Evolutionary conservation across 2,113 vertebrate species (phyloP).

Genomic region (Furnarius figulus): DNA sequence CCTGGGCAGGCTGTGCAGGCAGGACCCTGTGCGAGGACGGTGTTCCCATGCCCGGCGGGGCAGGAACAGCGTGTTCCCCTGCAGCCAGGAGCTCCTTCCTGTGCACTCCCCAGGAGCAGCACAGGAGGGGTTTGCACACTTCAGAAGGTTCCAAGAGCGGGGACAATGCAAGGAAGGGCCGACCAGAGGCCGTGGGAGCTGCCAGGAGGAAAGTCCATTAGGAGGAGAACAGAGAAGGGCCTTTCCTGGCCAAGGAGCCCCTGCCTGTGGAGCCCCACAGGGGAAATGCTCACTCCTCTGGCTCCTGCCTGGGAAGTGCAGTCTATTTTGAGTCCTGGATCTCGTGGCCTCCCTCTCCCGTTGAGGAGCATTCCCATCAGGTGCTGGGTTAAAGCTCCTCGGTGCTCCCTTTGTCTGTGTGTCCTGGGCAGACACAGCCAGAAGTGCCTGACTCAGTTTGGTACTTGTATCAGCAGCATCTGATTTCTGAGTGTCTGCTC

Average conservation of each 20-base stretch:
- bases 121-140: neutral
- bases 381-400: neutral
- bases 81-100: slow-evolving; percentile 25
- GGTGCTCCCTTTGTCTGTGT: neutral
- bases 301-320: neutral
- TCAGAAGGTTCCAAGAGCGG: neutral
- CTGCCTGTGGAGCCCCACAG: rapidly evolving
- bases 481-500: neutral
- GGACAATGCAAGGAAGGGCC: slow-evolving; percentile 55
- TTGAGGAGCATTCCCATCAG: neutral
- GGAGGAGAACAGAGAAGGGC: neutral
- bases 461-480: neutral
- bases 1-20: neutral
- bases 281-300: rapidly evolving
- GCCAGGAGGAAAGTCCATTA: neutral
- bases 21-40: neutral
- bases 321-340: neutral
- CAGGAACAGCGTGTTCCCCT: slow-evolving; percentile 23
- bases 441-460: neutral
- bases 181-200: neutral
- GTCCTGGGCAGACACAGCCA: neutral
- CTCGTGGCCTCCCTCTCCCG: neutral
- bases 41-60: neutral
- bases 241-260: neutral
- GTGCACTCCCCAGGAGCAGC: neutral